Evolutionary conservation across 2,888 invertebrate genomes (phyloP), one percentile per base, ranked within the genome.

Genomic region (Smittia aterrima): DNA sequence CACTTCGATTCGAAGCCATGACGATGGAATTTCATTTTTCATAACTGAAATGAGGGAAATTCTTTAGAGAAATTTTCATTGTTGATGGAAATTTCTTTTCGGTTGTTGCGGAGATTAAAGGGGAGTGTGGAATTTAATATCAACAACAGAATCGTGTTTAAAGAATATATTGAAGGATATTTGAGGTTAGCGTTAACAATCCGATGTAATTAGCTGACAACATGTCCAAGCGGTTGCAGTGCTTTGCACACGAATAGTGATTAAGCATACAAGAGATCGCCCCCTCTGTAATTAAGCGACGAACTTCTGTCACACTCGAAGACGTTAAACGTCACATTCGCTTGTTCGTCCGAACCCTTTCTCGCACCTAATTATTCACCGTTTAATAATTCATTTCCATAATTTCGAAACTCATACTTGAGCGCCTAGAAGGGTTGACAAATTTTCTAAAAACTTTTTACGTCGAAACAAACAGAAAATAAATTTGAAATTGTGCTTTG

Each of bases 351-450:
- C 24, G 32, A 72, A 72, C 58, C 72, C 72, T 38, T 72, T 72
- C 62, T 72, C 72, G 38, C 72, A 72, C 72, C 40, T 72, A 72
- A 72, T 72, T 72, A 72, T 54, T 72, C 32, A 72, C 58, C 38
- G 24, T 72, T 72, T 72, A 72, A 72, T 72, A 58, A 72, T 72
- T 72, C 72, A 72, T 72, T 32, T 62, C 24, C 20, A 47, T 47
- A 58, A 62, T 54, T 72, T 72, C 22, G 27, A 22, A 62, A 72
- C 16, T 38, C 18, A 11, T 22, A 20, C 62, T 4, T 18, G 62
- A 9, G 18, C 18, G 11, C 7, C 47, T 6, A 47, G 16, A 47
- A 16, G 47, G 47, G 47, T 47, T 20, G 62, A 16, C 4, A 53
- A 40, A n/a, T 53, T 53, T 53, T 62, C 22, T 16, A 20, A 62